Base-by-base conservation (phyloP, 2,797 vertebrate genomes). In the Anguilla obscura region DNA sequence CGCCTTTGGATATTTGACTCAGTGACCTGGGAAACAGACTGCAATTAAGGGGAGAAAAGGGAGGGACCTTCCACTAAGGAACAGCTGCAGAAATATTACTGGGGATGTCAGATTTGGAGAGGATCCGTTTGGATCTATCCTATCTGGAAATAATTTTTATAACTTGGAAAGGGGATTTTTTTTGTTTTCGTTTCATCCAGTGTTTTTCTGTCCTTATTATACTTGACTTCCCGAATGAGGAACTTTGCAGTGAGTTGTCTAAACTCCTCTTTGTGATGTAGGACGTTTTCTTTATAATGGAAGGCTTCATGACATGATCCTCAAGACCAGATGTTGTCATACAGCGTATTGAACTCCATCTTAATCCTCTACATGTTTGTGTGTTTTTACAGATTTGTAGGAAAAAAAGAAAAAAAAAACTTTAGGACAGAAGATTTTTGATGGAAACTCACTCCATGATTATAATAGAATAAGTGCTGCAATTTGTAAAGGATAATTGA, bases 41-140 rank as follows among this genome's bases (percentile, higher is more conserved):
- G 76, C 71, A 83, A 30, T 88, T 84, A 71, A 52, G 30, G 40
- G 71, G 40, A 82, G 1, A 4, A n/a, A 27, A 14, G 84, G 24
- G 40, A 4, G 9, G 36, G 14, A 52, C 50, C 84, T 50, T 66
- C 86, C 40, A 66, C 56, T 10, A n/a, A 84, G 16, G 40, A 58
- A 80, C 86, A 87, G 79, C 76, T 84, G 79, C 86, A 84, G 58
- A 83, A 66, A 58, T 60, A 40, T 56, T 54, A 40, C 87, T 3
- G 50, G 52, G 83, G 66, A 88, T 85, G 36, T 56, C 63, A 88
- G 80, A 84, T 84, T 84, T 84, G 60, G 40, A 83, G 7, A 14
- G 60, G 30, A 54, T 18, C 71, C 45, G 24, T 33, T 60, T 52
- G 36, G 14, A 76, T 12, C 45, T 27, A 76, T 48, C 40, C 48